Evolutionary conservation across 92 coral and sea anemone genomes (phyloP).

Genomic region (Chrysogorgia sp.): DNA sequence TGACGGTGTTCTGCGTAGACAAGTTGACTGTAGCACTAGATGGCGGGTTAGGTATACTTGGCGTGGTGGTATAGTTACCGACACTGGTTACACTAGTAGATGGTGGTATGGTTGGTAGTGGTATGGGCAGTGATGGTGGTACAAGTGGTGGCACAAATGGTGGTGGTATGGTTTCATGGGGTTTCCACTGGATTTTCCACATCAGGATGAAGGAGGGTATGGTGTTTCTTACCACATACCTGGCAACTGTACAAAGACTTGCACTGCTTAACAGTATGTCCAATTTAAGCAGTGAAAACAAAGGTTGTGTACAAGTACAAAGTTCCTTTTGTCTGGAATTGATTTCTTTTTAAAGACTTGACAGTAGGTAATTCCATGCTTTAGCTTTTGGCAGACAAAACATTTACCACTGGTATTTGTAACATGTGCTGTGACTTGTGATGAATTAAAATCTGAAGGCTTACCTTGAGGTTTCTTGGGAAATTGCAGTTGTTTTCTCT

Average conservation of each 20-base stretch:
- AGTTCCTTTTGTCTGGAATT: constrained; percentile 21
- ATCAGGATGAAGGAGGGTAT: constrained; percentile 50
- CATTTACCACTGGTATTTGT: constrained; percentile 32
- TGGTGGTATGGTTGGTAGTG: constrained; percentile 12
- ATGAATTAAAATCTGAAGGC: no score
- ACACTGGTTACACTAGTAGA: constrained; percentile 17
- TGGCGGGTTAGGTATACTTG: background rate
- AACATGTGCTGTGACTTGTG: background rate
- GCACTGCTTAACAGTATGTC: constrained; percentile 40
- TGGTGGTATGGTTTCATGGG: background rate
- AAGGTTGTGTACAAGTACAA: constrained; percentile 26
- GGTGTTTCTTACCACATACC: constrained; percentile 44
- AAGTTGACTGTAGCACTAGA: background rate
- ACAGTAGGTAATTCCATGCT: constrained; percentile 52
- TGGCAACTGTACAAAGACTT: constrained; percentile 34
- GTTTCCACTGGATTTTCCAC: background rate
- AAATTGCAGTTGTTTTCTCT: constrained; percentile 5
- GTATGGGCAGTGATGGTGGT: background rate
- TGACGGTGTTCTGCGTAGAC: constrained; percentile 1
- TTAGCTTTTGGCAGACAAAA: constrained; percentile 27
- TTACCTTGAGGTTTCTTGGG: constrained; percentile 1
- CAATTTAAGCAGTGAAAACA: constrained; percentile 52
- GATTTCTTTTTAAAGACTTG: constrained; percentile 41
- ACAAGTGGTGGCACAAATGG: background rate
- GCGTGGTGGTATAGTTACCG: constrained; percentile 9